These are phyloP conservation scores for Philereme vetulata DNA, from an alignment of 2,888 invertebrate genomes.

Conservation along the genomic window DNA sequence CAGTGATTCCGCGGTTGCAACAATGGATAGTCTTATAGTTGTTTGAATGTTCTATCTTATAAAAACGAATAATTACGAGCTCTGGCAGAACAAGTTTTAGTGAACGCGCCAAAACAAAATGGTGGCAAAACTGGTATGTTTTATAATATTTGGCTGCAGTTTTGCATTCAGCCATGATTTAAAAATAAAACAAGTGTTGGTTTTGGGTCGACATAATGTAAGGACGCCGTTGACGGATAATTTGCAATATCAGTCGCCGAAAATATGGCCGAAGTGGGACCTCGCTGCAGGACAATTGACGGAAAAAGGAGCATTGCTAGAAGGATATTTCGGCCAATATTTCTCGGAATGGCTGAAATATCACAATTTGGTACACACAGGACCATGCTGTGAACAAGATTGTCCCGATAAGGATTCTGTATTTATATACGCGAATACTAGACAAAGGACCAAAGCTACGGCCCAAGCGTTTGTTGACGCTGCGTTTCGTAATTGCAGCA, in stretches of 20 bases:
- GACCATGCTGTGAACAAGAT: constrained; percentile 19
- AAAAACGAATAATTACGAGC: too few species aligned
- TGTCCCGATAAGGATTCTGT: constrained; percentile 55
- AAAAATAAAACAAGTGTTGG: constrained; percentile 52
- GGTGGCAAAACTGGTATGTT: constrained; percentile 18
- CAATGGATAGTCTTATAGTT: not conserved
- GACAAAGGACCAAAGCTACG: constrained; percentile 59
- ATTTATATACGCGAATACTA: constrained; percentile 62
- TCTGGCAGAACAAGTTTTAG: too few species aligned
- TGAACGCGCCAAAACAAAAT: constrained; percentile 9
- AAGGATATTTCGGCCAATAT: constrained; percentile 63
- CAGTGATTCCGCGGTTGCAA: constrained; percentile 1
- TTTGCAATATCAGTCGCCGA: constrained; percentile 50
- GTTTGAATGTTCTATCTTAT: not conserved
- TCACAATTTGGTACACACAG: constrained; percentile 52
- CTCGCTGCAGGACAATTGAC: constrained; percentile 57
- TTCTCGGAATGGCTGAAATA: constrained; percentile 58
- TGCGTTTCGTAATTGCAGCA: constrained; percentile 61
- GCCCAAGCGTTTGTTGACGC: constrained; percentile 57
- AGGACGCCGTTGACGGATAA: constrained; percentile 57
- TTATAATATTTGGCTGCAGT: constrained; percentile 10
- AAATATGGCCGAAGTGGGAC: constrained; percentile 58
- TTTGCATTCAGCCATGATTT: constrained; percentile 7
- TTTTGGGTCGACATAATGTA: constrained; percentile 66
- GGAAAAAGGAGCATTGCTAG: constrained; percentile 60